These are phyloP conservation scores for Drosophila fulvimacula DNA, from an alignment of 2,888 invertebrate genomes.

Conservation along the genomic window DNA sequence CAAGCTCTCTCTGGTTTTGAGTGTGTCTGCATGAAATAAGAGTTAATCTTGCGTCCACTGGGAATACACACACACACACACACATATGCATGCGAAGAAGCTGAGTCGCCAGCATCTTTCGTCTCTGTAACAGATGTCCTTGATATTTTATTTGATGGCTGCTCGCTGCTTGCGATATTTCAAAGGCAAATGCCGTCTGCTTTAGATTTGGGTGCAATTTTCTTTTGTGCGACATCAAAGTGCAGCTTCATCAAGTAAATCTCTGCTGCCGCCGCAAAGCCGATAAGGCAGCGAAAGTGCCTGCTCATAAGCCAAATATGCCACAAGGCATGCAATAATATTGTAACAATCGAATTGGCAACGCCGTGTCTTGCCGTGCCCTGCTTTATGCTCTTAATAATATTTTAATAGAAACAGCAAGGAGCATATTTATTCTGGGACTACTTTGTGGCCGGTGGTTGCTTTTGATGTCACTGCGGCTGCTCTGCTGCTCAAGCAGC, in stretches of 20 bases:
- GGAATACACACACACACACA: slow-evolving; percentile 36
- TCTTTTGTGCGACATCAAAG: slow-evolving; percentile 68
- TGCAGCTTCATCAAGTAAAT: slow-evolving; percentile 68
- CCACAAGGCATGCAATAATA: slow-evolving; percentile 65
- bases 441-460: slow-evolving; percentile 42
- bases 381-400: slow-evolving; percentile 53
- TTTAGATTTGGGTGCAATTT: slow-evolving; percentile 53
- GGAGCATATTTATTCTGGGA: slow-evolving; percentile 27
- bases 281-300: slow-evolving; percentile 49
- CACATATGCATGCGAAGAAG: slow-evolving; percentile 11
- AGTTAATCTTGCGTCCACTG: slow-evolving; percentile 76
- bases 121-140: slow-evolving; percentile 66
- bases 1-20: slow-evolving; percentile 32
- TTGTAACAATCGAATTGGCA: slow-evolving; percentile 65
- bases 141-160: slow-evolving; percentile 65
- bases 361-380: slow-evolving; percentile 2
- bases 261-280: slow-evolving; percentile 50
- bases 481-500: slow-evolving; percentile 43
- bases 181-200: slow-evolving; percentile 53
- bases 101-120: slow-evolving; percentile 41
- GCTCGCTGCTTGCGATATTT: slow-evolving; percentile 45
- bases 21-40: slow-evolving; percentile 69
- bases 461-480: slow-evolving; percentile 49
- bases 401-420: slow-evolving; percentile 67
- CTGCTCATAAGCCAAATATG: slow-evolving; percentile 49